Conservation (phyloP, 2,113 vertebrate species). For the Furnarius figulus region DNA sequence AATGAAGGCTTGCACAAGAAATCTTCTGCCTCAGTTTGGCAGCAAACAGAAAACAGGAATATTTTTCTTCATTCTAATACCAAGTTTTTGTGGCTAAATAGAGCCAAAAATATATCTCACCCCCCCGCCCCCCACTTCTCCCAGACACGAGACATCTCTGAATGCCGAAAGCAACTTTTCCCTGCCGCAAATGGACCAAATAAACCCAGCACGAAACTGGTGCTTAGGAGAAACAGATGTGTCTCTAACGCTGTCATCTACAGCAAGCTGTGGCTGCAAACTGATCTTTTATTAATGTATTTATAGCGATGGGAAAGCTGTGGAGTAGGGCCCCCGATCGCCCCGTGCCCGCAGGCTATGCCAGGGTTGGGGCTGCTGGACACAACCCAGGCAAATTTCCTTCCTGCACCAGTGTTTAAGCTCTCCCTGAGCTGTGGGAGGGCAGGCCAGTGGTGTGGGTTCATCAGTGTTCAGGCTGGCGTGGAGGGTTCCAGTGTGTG, state of each 20-base stretch:
- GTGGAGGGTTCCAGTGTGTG: not conserved
- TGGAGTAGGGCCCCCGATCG: accelerated
- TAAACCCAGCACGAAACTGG: conserved; percentile 41
- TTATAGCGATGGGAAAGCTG: not conserved
- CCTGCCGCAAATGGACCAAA: not conserved
- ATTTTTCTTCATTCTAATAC: conserved; percentile 40
- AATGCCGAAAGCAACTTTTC: not conserved
- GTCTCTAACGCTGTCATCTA: conserved; percentile 39
- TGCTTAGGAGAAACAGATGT: conserved; percentile 17
- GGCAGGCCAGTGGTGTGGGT: not conserved
- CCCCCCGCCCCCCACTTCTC: not conserved
- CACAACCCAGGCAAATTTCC: not conserved
- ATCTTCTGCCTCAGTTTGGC: conserved; percentile 13
- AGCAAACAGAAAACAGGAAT: not conserved
- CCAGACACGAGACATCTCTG: conserved; percentile 27
- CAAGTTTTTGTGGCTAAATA: conserved; percentile 47
- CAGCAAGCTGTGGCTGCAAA: not conserved
- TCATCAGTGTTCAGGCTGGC: accelerated
- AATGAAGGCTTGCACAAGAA: conserved; percentile 27
- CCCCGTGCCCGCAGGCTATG: accelerated
- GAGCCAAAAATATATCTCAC: conserved; percentile 38
- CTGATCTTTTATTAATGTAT: conserved; percentile 10
- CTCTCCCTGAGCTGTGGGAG: not conserved
- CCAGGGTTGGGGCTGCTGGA: not conserved
- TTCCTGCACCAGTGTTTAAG: not conserved